Evolutionary conservation across 2,797 vertebrate genomes (phyloP), one percentile per base, ranked within the genome.

Genomic region (Mycteria americana): DNA sequence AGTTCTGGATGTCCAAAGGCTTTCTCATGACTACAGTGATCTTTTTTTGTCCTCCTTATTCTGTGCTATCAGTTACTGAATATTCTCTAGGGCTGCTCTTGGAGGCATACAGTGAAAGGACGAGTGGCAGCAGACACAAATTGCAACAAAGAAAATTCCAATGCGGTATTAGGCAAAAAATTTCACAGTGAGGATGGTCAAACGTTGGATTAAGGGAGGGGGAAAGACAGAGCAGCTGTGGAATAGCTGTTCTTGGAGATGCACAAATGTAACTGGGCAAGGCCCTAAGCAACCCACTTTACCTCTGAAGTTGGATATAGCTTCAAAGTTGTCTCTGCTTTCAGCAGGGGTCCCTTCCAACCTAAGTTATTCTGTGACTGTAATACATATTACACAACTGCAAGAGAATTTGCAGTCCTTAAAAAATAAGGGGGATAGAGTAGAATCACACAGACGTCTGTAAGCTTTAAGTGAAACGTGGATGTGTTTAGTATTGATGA

Each of bases 1-100:
- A 75, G 12, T 89, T 77, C 10, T 74, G 43, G 10, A n/a, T 83
- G 45, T 72, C 48, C 50, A 33, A 28, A 85, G 39, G 31, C 50
- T 83, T 89, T 85, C 10, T 67, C 0, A 0, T 75, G 10, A 39
- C 43, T 41, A 6, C 24, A 39, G 2, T 11, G n/a, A 43, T 75
- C 9, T 72, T 21, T 73, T 73, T 57, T 80, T 51, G 33, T 39
- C 4, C 19, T 83, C 19, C 17, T 82, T 63, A n/a, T 73, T 81
- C 31, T 77, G 2, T 74, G 21, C 31, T 77, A 3, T 41, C 84
- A 45, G 53, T 25, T 89, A n/a, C 3, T 76, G 53, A 53, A 19
- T 72, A 22, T 69, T 70, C 6, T 78, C 23, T 76, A 39, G 75
- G 57, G 23, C 28, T 92, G 10, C 68, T 92, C 25, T 41, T 57